These are phyloP conservation scores for Eumerus sabulonum DNA, from an alignment of 2,888 invertebrate species.

Conservation along the genomic window DNA sequence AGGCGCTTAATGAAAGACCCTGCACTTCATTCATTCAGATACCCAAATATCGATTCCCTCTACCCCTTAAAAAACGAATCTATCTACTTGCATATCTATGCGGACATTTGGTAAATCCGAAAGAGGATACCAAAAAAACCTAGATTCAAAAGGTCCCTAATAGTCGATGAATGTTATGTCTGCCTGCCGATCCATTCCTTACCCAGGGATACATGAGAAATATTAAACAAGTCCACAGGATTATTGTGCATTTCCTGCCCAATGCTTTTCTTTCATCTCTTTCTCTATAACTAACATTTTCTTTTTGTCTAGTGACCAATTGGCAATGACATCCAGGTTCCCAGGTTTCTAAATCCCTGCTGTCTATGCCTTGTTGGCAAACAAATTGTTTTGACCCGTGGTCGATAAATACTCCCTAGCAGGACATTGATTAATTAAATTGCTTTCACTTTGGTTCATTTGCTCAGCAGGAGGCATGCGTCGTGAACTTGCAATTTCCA, in stretches of 20 bases:
- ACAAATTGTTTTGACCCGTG: constrained; percentile 6
- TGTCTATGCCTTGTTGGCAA: not conserved
- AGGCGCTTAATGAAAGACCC: too few relatives aligned
- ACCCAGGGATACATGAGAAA: not conserved
- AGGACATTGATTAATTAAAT: constrained; percentile 41
- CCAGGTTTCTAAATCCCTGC: constrained; percentile 22
- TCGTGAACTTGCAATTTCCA: constrained; percentile 38
- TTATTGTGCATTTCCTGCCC: constrained; percentile 12
- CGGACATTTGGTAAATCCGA: too few relatives aligned
- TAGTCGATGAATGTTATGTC: constrained; percentile 41
- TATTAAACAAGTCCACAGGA: constrained; percentile 28
- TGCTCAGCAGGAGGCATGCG: constrained; percentile 28
- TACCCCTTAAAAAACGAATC: too few relatives aligned
- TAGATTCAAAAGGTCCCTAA: constrained; percentile 28
- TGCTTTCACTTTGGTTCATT: constrained; percentile 2
- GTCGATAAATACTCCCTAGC: not conserved
- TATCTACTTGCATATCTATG: too few relatives aligned
- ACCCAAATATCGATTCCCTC: too few relatives aligned
- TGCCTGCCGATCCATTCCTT: constrained; percentile 5
- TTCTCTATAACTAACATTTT: not conserved
- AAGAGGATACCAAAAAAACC: too few relatives aligned
- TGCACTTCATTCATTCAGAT: too few relatives aligned
- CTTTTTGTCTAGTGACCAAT: constrained; percentile 27
- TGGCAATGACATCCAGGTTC: constrained; percentile 35
- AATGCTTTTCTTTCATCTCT: constrained; percentile 41